These are phyloP conservation scores for Salarias fasciatus DNA, from an alignment of 2,797 vertebrate genomes.

Conservation along the genomic window DNA sequence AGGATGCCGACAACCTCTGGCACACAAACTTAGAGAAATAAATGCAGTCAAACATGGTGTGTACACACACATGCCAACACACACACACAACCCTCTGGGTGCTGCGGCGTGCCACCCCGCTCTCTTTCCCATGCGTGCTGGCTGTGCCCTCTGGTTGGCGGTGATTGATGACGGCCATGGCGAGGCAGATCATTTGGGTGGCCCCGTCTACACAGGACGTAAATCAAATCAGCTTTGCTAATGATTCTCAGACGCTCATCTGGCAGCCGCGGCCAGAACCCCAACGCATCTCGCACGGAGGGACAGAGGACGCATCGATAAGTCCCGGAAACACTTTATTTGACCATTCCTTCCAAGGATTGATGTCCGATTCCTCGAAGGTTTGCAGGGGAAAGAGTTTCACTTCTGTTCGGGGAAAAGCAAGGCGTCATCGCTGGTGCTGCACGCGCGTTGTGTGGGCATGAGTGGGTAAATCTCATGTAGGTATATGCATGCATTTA, in stretches of 20 bases:
- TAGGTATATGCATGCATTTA: slow-evolving; percentile 36
- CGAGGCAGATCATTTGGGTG: slow-evolving; percentile 87
- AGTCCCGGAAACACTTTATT: slow-evolving; percentile 75
- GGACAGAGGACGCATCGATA: slow-evolving; percentile 80
- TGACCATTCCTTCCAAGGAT: slow-evolving; percentile 67
- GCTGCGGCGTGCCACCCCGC: slow-evolving; percentile 68
- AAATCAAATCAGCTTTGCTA: slow-evolving; percentile 87
- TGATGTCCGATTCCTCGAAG: slow-evolving; percentile 56
- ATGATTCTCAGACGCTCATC: slow-evolving; percentile 83
- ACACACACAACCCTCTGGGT: slow-evolving; percentile 62
- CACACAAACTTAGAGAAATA: neutral
- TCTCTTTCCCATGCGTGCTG: slow-evolving; percentile 70
- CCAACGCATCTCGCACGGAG: slow-evolving; percentile 69
- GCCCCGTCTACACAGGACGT: slow-evolving; percentile 84
- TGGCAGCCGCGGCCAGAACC: slow-evolving; percentile 77
- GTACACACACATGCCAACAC: slow-evolving; percentile 40
- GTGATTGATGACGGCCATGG: slow-evolving; percentile 85
- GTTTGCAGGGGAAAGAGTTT: slow-evolving; percentile 43
- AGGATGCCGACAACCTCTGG: neutral
- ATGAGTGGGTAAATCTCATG: slow-evolving; percentile 22
- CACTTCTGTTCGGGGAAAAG: slow-evolving; percentile 32
- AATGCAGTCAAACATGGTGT: slow-evolving; percentile 1
- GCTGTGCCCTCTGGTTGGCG: slow-evolving; percentile 84
- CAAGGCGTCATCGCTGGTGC: slow-evolving; percentile 34
- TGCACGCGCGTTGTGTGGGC: slow-evolving; percentile 30